Conservation (phyloP, 2,797 vertebrate species). For the Coregonus sp. region DNA sequence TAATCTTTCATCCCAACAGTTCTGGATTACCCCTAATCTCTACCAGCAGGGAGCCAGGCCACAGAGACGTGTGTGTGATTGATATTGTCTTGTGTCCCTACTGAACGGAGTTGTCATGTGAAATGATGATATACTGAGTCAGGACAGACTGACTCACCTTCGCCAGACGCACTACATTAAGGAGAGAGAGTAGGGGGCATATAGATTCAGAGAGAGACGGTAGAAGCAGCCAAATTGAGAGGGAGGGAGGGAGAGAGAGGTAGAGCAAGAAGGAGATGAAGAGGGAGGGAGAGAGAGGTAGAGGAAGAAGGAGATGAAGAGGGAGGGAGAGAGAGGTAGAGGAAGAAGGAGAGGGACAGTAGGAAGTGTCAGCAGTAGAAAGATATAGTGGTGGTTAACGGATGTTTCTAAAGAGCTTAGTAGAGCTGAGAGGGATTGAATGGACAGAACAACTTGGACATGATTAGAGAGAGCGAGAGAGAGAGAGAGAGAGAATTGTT, state of each 20-base stretch:
- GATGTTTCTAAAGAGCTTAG: conserved; percentile 73
- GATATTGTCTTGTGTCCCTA: background rate
- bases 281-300: conserved; percentile 5
- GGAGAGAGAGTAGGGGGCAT: conserved; percentile 14
- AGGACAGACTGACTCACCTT: conserved; percentile 46
- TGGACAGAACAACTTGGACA: conserved; percentile 68
- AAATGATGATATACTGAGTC: conserved; percentile 45
- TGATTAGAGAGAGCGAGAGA: conserved; percentile 58
- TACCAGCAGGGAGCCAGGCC: conserved; percentile 62
- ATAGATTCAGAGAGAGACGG: conserved; percentile 17
- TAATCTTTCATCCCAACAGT: conserved; percentile 78
- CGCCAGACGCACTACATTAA: conserved; percentile 37
- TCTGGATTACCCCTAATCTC: conserved; percentile 77
- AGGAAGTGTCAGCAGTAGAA: conserved; percentile 1
- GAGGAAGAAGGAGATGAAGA: background rate
- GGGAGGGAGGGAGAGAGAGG: conserved; percentile 39
- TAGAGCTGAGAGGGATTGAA: conserved; percentile 72
- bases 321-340: background rate
- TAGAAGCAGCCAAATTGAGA: background rate
- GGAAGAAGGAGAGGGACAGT: background rate
- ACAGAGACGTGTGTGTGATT: conserved; percentile 43
- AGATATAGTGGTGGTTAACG: conserved; percentile 51
- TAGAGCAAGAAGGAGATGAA: conserved; percentile 24
- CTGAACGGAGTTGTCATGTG: conserved; percentile 1
- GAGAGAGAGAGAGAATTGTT: conserved; percentile 25